Evolutionary conservation across 2,797 vertebrate genomes (phyloP).

Genomic region (Hemibagrus guttatus): DNA sequence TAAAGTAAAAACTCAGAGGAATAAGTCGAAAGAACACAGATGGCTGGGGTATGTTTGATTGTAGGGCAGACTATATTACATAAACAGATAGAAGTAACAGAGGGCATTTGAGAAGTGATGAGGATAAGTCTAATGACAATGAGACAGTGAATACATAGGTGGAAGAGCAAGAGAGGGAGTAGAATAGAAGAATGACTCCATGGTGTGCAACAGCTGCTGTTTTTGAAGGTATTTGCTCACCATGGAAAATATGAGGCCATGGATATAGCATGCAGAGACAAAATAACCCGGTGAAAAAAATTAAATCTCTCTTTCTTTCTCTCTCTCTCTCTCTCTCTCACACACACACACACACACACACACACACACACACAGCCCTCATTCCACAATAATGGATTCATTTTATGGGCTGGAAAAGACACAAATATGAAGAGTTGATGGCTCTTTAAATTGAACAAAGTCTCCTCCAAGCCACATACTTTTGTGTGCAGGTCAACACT

Average conservation of each 20-base stretch:
- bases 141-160: conserved; percentile 10
- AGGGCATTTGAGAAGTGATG: conserved; percentile 61
- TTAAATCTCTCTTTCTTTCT: neutral
- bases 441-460: conserved; percentile 54
- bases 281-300: conserved; percentile 49
- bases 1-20: conserved; percentile 36
- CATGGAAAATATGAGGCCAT: conserved; percentile 55
- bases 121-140: conserved; percentile 36
- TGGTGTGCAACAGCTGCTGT: conserved; percentile 48
- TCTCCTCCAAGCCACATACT: conserved; percentile 43
- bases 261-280: conserved; percentile 49
- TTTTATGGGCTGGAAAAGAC: conserved; percentile 51
- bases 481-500: conserved; percentile 46
- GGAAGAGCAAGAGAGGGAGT: conserved; percentile 43
- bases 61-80: conserved; percentile 18
- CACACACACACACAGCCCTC: conserved; percentile 25
- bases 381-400: conserved; percentile 53
- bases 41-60: conserved; percentile 33
- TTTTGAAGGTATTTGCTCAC: conserved; percentile 50
- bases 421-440: conserved; percentile 46
- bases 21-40: conserved; percentile 43
- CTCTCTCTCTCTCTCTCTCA: no score
- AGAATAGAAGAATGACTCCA: conserved; percentile 36
- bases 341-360: conserved; percentile 6
- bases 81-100: conserved; percentile 33